Evolutionary conservation across 1,140 invertebrate species (phyloP), one percentile per base, ranked within the genome.

Genomic region (Leptinotarsa lineolata): DNA sequence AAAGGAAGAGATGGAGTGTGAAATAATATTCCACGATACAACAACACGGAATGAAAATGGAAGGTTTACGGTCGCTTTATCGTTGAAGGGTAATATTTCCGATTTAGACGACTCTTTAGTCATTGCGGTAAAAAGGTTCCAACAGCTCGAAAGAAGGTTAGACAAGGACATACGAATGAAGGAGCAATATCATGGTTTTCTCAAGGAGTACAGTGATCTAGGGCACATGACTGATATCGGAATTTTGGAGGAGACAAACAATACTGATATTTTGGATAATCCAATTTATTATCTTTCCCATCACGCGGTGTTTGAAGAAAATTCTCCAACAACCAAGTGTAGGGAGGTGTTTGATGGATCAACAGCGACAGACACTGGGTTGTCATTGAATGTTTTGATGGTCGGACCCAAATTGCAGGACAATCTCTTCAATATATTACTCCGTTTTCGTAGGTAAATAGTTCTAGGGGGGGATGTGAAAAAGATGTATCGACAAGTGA

Each of bases 361-460:
- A 73, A 48, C 21, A 68, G 60, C 1, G 45, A n/a, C n/a, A n/a
- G n/a, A n/a, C n/a, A n/a, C 73, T 4, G 80, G 78, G 22, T 21
- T 75, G 1, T 82, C 77, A 30, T 74, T 82, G 18, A 80, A 82
- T 54, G 59, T 77, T 20, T 21, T 18, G 20, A 68, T 60, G 60
- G 21, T 67, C 13, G 81, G 81, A 4, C 79, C 80, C 2, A 81
- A 69, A 15, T 60, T 81, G 4, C 82, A 82, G 67, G 12, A 73
- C 11, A 74, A 79, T 44, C 73, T 84, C 2, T 74, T 80, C 15
- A 60, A 79, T 8, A 78, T 84, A 20, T 71, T 84, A n/a, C 5
- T 46, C 13, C 5, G 45, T 46, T 46, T 46, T 46, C 45, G 45
- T 46, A 5, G 13, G 45, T 13, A 46, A 6, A 46, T 46, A 6